Evolutionary conservation across 2,797 vertebrate genomes (phyloP).

Genomic region (Taeniopygia guttata): DNA sequence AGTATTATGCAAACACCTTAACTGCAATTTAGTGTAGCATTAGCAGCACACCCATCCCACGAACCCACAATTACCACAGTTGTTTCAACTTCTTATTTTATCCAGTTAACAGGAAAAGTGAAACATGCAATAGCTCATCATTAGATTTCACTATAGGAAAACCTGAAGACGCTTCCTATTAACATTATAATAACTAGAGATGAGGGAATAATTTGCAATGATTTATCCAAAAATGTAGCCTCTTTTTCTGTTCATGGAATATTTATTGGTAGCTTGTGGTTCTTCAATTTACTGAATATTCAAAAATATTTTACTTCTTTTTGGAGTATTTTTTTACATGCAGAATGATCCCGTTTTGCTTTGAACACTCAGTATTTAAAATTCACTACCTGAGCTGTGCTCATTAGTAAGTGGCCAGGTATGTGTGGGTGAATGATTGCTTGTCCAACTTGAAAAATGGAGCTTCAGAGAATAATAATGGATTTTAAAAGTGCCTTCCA

Average conservation of each 20-base stretch:
- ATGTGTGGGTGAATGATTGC: background rate
- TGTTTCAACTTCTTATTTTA: conserved; percentile 32
- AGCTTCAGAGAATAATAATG: background rate
- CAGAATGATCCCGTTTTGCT: conserved; percentile 40
- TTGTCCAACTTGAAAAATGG: conserved; percentile 5
- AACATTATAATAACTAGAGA: conserved; percentile 53
- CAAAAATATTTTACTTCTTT: conserved; percentile 35
- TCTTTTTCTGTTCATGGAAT: conserved; percentile 60
- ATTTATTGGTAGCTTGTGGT: conserved; percentile 49
- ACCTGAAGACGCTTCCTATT: conserved; percentile 52
- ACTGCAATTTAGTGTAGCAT: background rate
- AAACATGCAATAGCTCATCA: conserved; percentile 39
- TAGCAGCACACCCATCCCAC: background rate
- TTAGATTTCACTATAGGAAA: conserved; percentile 42
- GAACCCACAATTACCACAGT: background rate
- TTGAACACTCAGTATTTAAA: conserved; percentile 43
- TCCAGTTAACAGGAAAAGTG: conserved; percentile 12
- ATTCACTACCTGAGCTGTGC: conserved; percentile 32
- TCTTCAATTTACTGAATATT: conserved; percentile 46
- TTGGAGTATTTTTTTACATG: conserved; percentile 20
- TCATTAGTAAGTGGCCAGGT: conserved; percentile 44
- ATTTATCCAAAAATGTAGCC: conserved; percentile 61
- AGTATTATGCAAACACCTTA: background rate
- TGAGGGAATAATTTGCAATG: conserved; percentile 63
- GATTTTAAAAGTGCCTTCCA: background rate